Conservation (phyloP, 2,113 vertebrate species). For the Tamias sibiricus region DNA sequence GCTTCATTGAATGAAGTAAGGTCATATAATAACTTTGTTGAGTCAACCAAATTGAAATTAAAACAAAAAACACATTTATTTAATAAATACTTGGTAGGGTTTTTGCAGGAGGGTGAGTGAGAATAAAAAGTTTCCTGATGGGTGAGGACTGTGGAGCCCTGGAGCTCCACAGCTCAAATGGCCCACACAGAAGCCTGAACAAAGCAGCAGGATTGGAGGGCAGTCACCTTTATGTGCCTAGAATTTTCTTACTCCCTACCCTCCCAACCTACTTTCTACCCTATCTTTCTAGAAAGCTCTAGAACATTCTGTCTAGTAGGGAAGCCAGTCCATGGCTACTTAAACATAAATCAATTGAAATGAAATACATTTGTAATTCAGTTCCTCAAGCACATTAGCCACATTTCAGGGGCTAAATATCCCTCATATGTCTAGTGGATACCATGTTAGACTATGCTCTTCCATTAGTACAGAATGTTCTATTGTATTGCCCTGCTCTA, state of each 20-base stretch:
- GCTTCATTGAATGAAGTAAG: neutral
- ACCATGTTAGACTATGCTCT: neutral
- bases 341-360: slow-evolving; percentile 4
- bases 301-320: neutral
- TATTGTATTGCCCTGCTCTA: neutral
- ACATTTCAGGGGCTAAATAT: neutral
- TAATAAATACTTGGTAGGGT: neutral
- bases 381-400: neutral
- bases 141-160: neutral
- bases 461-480: neutral
- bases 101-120: neutral
- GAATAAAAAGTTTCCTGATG: neutral
- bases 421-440: neutral
- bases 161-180: neutral
- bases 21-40: neutral
- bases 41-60: neutral
- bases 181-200: neutral
- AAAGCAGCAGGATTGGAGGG: neutral
- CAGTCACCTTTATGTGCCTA: neutral
- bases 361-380: neutral
- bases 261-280: neutral
- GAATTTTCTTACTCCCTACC: neutral
- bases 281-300: neutral
- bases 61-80: neutral
- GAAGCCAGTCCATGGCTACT: neutral